Conservation (phyloP, 2,113 vertebrate species). For the Scytalopus superciliaris region DNA sequence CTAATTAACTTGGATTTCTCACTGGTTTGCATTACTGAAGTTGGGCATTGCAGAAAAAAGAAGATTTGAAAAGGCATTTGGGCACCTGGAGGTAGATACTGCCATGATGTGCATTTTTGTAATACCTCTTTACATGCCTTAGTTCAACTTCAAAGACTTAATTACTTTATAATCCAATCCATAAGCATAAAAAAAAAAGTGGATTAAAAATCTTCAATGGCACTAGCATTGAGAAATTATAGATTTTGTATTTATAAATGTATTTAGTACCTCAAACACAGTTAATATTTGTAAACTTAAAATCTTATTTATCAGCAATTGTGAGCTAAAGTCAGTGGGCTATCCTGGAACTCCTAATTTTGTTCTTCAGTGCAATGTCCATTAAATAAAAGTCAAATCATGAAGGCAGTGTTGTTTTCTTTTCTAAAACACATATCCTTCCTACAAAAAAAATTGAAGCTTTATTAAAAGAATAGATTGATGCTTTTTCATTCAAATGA, state of each 20-base stretch:
- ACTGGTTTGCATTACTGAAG: not conserved
- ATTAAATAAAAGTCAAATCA: not conserved
- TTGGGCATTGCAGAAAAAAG: not conserved
- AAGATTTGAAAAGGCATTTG: not conserved
- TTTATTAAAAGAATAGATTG: not conserved
- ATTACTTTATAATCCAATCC: not conserved
- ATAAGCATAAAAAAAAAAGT: not conserved
- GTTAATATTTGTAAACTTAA: not conserved
- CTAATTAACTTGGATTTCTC: conserved; percentile 44
- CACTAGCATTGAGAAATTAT: not conserved
- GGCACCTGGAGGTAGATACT: not conserved
- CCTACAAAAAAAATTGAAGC: not conserved
- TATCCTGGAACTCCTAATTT: not conserved
- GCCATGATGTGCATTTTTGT: not conserved
- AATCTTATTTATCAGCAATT: not conserved
- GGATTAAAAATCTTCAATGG: not conserved
- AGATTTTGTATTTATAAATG: not conserved
- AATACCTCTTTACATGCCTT: not conserved
- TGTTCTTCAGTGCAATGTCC: not conserved
- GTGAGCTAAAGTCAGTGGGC: not conserved
- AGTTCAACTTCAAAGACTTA: not conserved
- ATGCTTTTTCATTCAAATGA: not conserved
- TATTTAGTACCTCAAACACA: not conserved
- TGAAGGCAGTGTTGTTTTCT: not conserved
- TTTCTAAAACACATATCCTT: not conserved